Percentiles rank a stretch among this genome's conserved stretches.
Conservation (phyloP, 2,888 invertebrate species). For the Agriopis leucophaearia region DNA sequence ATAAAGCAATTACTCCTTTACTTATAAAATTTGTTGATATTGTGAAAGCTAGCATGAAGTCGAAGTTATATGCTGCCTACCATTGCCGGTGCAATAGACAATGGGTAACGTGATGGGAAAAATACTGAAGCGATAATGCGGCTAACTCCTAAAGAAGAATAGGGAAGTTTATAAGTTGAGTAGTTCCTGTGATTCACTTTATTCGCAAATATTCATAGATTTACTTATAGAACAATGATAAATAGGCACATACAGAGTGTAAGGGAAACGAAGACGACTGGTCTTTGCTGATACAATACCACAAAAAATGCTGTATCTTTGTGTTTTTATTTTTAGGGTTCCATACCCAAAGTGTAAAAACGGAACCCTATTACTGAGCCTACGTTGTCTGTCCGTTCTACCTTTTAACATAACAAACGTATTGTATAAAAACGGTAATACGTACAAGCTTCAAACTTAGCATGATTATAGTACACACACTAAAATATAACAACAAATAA, state of each 20-base stretch:
- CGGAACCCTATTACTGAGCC: too few relatives aligned
- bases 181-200: conserved; percentile 12
- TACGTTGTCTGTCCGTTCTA: too few relatives aligned
- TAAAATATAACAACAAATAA: too few relatives aligned
- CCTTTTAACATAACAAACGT: too few relatives aligned
- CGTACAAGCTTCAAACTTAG: too few relatives aligned
- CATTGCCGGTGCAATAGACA: conserved; percentile 6
- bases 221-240: conserved; percentile 27
- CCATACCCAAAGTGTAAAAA: too few relatives aligned
- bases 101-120: not conserved
- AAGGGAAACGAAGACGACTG: too few relatives aligned
- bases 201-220: conserved; percentile 20
- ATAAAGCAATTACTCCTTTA: conserved; percentile 44
- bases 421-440: too few relatives aligned
- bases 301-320: too few relatives aligned
- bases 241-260: conserved; percentile 6
- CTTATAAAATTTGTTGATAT: conserved; percentile 50
- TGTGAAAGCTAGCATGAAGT: conserved; percentile 29
- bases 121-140: not conserved
- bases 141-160: conserved; percentile 8
- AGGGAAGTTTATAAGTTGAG: conserved; percentile 24
- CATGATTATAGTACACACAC: too few relatives aligned
- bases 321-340: too few relatives aligned
- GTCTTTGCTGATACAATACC: too few relatives aligned
- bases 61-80: conserved; percentile 22